Evolutionary conservation across 1,140 invertebrate species (phyloP), one percentile per base, ranked within the genome.

Genomic region (Drosophila cardini): DNA sequence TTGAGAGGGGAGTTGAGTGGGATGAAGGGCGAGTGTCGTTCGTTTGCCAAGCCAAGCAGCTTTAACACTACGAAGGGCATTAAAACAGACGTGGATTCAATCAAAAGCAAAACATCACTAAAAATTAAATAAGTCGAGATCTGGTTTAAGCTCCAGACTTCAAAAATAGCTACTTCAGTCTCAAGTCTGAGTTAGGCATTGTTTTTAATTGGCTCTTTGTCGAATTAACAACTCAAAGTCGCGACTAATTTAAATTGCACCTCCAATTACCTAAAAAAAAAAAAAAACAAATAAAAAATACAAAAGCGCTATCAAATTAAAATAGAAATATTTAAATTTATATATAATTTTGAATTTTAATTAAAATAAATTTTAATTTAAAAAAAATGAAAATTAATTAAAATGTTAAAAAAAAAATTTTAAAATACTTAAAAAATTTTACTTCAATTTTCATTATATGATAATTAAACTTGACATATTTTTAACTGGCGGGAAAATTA

Each of bases 161-260:
- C 11, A 52, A 18, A 36, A 40, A 50, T 48, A 15, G 42, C 46
- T 36, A 15, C 40, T 30, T 46, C 13, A 34, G 57, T 15, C 46
- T 61, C 55, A 40, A 16, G 5, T 16, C 13, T 9, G 16, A 34
- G 52, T 70, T 67, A 52, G 43, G 34, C 72, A 64, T 71, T 52
- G 57, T 61, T 60, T 32, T 81, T 63, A 63, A 69, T 71, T 53
- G 56, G 62, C 74, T 75, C 65, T 65, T 74, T 86, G 78, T 53
- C 65, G 61, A 78, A 78, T 85, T 84, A 84, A 77, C 73, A 72
- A 58, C 60, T 48, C 68, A 38, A 43, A 68, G 26, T 46, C 46
- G 26, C 57, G n/a, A 36, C 76, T 84, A 80, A 84, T 45, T 57
- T 48, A 78, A 86, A 86, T 81, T 58, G 50, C 70, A 36, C 65